phyloP scores from a whole-genome alignment of 2,797 vertebrate genomes.

The Enteromius mattozi region DNA sequence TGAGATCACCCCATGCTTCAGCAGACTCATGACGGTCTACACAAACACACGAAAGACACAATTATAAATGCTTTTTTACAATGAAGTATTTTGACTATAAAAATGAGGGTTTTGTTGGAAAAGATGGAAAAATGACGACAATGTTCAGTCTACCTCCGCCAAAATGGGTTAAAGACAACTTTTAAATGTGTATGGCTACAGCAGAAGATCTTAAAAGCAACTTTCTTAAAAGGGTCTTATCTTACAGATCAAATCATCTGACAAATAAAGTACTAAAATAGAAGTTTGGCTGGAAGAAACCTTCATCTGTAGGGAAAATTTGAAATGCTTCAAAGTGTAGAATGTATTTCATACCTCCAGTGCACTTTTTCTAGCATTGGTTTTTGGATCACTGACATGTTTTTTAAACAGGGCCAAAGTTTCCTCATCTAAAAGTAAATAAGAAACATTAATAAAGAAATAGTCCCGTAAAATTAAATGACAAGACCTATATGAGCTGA shows the following conservation, averaged over 20 bases:
- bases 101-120: not conserved
- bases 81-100: not conserved
- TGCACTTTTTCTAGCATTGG: conserved; percentile 89
- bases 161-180: not conserved
- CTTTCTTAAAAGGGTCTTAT: not conserved
- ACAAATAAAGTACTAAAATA: not conserved
- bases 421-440: conserved; percentile 76
- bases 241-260: not conserved
- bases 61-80: not conserved
- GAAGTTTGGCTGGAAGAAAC: not conserved
- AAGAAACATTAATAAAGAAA: not conserved
- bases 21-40: conserved; percentile 85
- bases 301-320: too few relatives aligned
- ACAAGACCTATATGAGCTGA: not conserved
- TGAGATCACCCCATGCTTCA: conserved; percentile 81
- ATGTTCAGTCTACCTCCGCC: not conserved
- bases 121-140: not conserved
- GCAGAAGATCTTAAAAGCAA: not conserved
- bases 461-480: not conserved
- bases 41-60: conserved; percentile 16
- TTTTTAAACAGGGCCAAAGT: conserved; percentile 81
- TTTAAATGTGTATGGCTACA: not conserved
- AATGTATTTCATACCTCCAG: conserved; percentile 82
- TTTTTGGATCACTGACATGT: conserved; percentile 84
- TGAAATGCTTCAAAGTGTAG: not conserved